Evolutionary conservation across 1,140 invertebrate species (phyloP).

Genomic region (Pomacea maculata): DNA sequence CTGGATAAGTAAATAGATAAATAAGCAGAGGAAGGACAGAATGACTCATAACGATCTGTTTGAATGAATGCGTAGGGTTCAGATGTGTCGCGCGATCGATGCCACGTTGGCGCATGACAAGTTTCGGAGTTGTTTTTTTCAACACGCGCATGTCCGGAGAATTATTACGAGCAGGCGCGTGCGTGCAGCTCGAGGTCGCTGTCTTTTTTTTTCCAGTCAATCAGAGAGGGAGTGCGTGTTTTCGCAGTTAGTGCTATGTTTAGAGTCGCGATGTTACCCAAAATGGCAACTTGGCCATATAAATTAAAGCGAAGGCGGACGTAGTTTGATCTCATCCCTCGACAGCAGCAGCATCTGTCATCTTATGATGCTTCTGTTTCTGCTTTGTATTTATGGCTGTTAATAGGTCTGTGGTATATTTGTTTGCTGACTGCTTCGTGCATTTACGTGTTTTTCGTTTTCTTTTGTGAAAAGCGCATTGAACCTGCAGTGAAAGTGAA

Average conservation of each 20-base stretch:
- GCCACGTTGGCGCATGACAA: not conserved
- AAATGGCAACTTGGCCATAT: not conserved
- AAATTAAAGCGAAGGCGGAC: not conserved
- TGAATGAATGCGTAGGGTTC: not conserved
- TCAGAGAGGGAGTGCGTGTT: not conserved
- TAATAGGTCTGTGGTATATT: not conserved
- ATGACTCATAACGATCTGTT: not conserved
- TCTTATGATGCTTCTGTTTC: not conserved
- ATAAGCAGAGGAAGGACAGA: not conserved
- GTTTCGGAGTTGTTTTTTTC: not conserved
- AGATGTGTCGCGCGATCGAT: not conserved
- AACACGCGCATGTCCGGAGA: not conserved
- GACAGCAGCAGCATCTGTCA: not conserved
- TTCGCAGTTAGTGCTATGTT: slow-evolving; percentile 1
- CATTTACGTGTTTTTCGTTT: slow-evolving; percentile 5
- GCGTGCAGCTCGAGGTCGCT: not conserved
- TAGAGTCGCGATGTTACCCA: not conserved
- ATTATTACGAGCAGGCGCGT: not conserved
- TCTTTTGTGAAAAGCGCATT: not conserved
- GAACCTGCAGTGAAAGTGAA: too few species aligned
- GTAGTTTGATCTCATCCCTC: not conserved
- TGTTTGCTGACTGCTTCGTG: slow-evolving; percentile 3
- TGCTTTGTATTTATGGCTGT: slow-evolving; percentile 1
- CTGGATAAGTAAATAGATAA: not conserved
- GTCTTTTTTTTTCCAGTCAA: not conserved